phyloP scores from a whole-genome alignment of 1,140 invertebrate species.

The Lepidotrigona ventralis region DNA sequence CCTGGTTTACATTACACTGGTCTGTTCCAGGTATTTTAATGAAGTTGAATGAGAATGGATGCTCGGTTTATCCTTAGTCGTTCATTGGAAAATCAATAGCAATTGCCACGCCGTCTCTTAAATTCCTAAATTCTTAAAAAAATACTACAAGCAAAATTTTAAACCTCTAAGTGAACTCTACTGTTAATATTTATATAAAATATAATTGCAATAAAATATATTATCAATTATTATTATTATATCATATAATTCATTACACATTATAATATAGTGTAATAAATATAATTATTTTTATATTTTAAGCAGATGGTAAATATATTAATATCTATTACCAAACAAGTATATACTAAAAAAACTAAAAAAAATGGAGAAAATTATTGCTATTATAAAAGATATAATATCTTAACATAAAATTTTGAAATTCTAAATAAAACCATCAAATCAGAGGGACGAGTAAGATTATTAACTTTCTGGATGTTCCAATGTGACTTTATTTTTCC shows the following conservation, averaged over 20 bases:
- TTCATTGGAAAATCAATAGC: conserved; percentile 24
- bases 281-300: too few species aligned
- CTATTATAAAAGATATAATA: too few species aligned
- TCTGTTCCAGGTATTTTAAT: conserved; percentile 28
- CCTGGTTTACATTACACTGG: conserved; percentile 15
- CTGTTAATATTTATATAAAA: too few species aligned
- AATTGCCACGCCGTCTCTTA: neutral
- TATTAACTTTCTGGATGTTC: neutral
- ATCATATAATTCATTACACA: too few species aligned
- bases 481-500: neutral
- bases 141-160: neutral
- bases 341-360: too few species aligned
- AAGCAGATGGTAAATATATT: too few species aligned
- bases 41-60: neutral
- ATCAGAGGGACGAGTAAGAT: neutral
- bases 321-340: too few species aligned
- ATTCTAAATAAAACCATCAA: neutral
- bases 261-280: too few species aligned
- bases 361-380: too few species aligned
- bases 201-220: too few species aligned
- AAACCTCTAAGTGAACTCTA: too few species aligned
- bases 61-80: neutral
- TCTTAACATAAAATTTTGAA: neutral
- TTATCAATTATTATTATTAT: too few species aligned
- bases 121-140: neutral